phyloP scores from a whole-genome alignment of 1,140 invertebrate species.

The Trachymyrmex cornetzi region DNA sequence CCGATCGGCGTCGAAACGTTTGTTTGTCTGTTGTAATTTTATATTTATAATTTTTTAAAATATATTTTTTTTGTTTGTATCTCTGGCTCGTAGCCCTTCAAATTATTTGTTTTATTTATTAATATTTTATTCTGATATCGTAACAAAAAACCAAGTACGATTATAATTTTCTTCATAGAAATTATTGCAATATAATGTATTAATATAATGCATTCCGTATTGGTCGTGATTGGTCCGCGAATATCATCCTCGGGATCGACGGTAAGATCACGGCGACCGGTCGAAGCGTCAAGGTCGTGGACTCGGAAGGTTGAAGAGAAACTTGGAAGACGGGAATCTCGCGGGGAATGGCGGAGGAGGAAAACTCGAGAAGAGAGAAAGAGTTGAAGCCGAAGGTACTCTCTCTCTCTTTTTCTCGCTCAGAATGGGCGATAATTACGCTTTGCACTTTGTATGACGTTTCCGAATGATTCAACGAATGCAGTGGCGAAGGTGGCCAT shows the following conservation, averaged over 20 bases:
- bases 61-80: too few relatives aligned
- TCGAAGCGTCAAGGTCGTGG: constrained; percentile 67
- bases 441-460: constrained; percentile 70
- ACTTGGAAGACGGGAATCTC: constrained; percentile 42
- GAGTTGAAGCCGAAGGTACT: background rate
- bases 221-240: constrained; percentile 18
- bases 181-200: constrained; percentile 15
- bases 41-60: too few relatives aligned
- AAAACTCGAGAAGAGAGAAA: constrained; percentile 21
- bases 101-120: too few relatives aligned
- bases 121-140: background rate
- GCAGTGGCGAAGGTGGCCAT: constrained; percentile 18
- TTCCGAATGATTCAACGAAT: constrained; percentile 72
- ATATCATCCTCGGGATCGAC: constrained; percentile 44
- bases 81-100: too few relatives aligned
- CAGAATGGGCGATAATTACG: constrained; percentile 73
- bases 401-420: constrained; percentile 30
- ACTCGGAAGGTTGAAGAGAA: constrained; percentile 67
- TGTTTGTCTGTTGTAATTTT: too few relatives aligned
- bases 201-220: background rate
- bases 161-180: background rate
- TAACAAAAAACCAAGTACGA: background rate
- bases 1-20: too few relatives aligned
- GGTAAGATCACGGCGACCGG: constrained; percentile 28
- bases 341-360: background rate